Evolutionary conservation across 2,888 invertebrate species (phyloP), one percentile per base, ranked within the genome.

Genomic region (Tanypteryx hageni): DNA sequence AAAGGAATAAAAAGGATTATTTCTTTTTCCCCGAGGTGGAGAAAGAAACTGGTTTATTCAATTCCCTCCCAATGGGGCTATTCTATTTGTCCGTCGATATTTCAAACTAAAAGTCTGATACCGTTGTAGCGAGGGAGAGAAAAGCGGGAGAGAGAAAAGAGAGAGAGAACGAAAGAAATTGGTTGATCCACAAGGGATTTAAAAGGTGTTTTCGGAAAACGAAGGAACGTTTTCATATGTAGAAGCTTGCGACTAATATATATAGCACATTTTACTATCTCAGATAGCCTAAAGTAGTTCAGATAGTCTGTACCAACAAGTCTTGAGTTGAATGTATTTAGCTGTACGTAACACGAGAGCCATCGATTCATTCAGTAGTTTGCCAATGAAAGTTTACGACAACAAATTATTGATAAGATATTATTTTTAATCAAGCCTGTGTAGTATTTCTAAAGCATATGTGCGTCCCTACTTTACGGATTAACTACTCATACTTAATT

Each of bases 11-110:
- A 61, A 61, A 76, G 14, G 27, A 27, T 27, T 22, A 27, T 22
- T 1, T 22, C 76, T 27, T 61, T 76, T 76, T 27, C 27, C 76
- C 44, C 64, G 89, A 89, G 44, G 89, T 68, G 18, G 44, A 5
- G 59, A 44, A 64, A 61, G 61, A 89, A 64, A 44, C 31, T 44
- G 89, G 89, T 64, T 89, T 68, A 89, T 89, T 89, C 89, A 31
- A 44, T 68, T 44, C 85, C 16, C 8, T n/a, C 44, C 44, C 89
- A n/a, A 89, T 64, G 64, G 64, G 64, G 89, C 61, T 44, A 89
- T 89, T 89, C 89, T 68, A 56, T 89, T 89, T 56, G 89, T 89
- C 89, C 89, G 64, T 89, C 64, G 59, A 86, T 86, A 27, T 59
- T 59, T 27, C 64, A 64, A 89, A 83, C 56, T 44, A 83, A 83